A percentile compares a stretch with the other conserved stretches of the same genome.
These are phyloP conservation scores for Cherax quadricarinatus DNA, from an alignment of 1,140 invertebrate genomes.

Conservation along the genomic window DNA sequence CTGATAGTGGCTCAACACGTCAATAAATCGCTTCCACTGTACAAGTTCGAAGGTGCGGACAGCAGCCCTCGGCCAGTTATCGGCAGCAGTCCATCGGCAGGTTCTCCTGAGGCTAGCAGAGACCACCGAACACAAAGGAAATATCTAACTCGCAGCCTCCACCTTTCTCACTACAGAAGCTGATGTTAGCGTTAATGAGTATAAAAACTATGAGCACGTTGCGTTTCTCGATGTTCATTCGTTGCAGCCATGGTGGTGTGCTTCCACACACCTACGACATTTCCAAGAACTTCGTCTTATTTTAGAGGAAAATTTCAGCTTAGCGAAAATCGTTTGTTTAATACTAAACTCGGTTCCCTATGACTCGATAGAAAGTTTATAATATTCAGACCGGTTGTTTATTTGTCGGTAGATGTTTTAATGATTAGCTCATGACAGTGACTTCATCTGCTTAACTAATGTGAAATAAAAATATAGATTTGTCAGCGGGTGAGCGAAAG, in stretches of 20 bases:
- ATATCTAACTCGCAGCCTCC: slow-evolving; percentile 37
- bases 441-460: background rate
- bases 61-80: slow-evolving; percentile 38
- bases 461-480: background rate
- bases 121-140: slow-evolving; percentile 32
- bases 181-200: slow-evolving; percentile 64
- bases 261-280: background rate
- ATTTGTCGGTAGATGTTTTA: too few species aligned
- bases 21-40: slow-evolving; percentile 41
- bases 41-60: slow-evolving; percentile 40
- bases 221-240: slow-evolving; percentile 50
- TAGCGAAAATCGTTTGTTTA: too few species aligned
- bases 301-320: too few species aligned
- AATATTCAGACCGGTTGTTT: too few species aligned
- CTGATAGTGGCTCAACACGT: slow-evolving; percentile 26
- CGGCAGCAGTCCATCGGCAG: slow-evolving; percentile 41
- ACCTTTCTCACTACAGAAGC: slow-evolving; percentile 55
- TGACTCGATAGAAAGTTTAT: too few species aligned
- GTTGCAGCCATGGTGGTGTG: slow-evolving; percentile 25
- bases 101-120: slow-evolving; percentile 12
- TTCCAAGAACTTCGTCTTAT: too few species aligned
- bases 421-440: too few species aligned
- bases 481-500: slow-evolving; percentile 16
- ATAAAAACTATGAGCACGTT: slow-evolving; percentile 51
- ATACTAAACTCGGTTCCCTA: too few species aligned